Percentiles rank a stretch among this genome's conserved stretches.
phyloP scores from a whole-genome alignment of 2,888 invertebrate species.

The Epinotia bilunana region DNA sequence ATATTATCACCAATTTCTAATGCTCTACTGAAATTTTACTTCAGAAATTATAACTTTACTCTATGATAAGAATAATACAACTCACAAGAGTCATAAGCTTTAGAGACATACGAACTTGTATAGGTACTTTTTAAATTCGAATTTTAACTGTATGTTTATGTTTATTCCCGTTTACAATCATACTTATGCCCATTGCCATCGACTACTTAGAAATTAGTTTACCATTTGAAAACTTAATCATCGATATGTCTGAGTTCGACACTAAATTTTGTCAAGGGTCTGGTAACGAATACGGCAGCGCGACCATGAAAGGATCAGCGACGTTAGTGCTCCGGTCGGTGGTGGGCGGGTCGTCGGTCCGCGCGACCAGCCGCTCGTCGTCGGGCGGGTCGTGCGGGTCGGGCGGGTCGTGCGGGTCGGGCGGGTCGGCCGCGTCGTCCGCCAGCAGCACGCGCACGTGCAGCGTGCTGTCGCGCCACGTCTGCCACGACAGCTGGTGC shows the following conservation, averaged over 20 bases:
- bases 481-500: slow-evolving; percentile 79
- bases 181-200: not conserved
- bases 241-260: not conserved
- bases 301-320: slow-evolving; percentile 73
- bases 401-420: slow-evolving; percentile 18
- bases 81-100: no score
- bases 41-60: not conserved
- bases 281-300: slow-evolving; percentile 60
- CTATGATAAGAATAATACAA: no score
- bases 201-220: not conserved
- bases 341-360: slow-evolving; percentile 55
- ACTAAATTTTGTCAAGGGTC: slow-evolving; percentile 50
- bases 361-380: slow-evolving; percentile 18
- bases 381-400: not conserved
- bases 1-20: not conserved
- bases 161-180: not conserved
- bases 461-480: slow-evolving; percentile 78
- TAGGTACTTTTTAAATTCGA: no score
- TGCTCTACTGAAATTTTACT: not conserved
- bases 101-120: no score
- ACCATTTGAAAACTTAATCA: not conserved
- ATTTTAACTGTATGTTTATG: no score
- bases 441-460: slow-evolving; percentile 74
- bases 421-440: slow-evolving; percentile 43
- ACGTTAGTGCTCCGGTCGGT: slow-evolving; percentile 61